These are phyloP conservation scores for Chaetodon trifasciatus DNA, from an alignment of 2,797 vertebrate genomes.

Conservation along the genomic window DNA sequence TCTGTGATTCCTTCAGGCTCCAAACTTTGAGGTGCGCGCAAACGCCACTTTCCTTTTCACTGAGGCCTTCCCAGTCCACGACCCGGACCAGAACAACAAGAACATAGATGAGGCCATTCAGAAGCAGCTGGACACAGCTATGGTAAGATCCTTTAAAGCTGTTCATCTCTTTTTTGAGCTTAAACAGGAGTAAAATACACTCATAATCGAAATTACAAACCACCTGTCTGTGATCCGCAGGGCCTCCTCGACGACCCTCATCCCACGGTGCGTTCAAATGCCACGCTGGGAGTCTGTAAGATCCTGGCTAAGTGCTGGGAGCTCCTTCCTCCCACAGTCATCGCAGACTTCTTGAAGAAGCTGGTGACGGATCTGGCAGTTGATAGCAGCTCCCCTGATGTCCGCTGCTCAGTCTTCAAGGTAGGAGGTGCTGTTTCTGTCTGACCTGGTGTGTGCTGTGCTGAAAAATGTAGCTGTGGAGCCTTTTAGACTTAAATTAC, in stretches of 20 bases:
- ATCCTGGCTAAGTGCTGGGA: conserved; percentile 95
- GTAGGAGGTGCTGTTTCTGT: conserved; percentile 71
- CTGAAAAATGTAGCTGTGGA: not conserved
- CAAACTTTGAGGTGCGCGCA: conserved; percentile 93
- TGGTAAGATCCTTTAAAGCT: conserved; percentile 84
- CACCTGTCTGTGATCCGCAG: conserved; percentile 73
- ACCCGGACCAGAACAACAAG: conserved; percentile 85
- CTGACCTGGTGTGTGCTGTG: not conserved
- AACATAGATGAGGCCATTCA: conserved; percentile 90
- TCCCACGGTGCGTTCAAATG: conserved; percentile 91
- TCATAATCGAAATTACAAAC: not conserved
- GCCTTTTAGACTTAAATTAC: not conserved
- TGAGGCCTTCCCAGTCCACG: conserved; percentile 93
- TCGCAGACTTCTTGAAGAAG: conserved; percentile 93
- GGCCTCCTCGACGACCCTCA: conserved; percentile 92
- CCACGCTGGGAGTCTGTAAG: conserved; percentile 92
- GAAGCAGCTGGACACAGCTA: conserved; percentile 93
- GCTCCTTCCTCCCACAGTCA: conserved; percentile 89
- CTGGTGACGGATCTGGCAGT: conserved; percentile 87
- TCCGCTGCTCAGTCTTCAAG: conserved; percentile 96
- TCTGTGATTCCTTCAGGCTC: conserved; percentile 82
- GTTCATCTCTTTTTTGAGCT: not conserved
- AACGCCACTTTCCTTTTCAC: conserved; percentile 94
- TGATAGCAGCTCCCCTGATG: conserved; percentile 92
- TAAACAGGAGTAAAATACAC: not conserved